phyloP scores from a whole-genome alignment of 2,888 invertebrate species.

The Acanthacorydalis orientalis region DNA sequence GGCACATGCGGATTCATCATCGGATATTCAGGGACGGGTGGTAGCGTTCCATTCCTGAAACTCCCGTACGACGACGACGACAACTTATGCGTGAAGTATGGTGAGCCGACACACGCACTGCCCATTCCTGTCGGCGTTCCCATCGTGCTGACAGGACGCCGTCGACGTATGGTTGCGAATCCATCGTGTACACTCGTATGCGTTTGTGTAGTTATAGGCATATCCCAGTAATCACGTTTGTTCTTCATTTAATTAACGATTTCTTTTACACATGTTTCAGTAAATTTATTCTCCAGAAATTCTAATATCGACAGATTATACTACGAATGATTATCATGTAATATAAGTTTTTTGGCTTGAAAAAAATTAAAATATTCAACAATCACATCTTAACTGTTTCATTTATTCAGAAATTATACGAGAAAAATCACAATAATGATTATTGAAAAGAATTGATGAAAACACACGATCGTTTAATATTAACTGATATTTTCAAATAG shows the following conservation, averaged over 20 bases:
- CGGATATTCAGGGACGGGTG: slow-evolving; percentile 35
- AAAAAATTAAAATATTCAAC: no score
- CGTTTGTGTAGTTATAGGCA: slow-evolving; percentile 11
- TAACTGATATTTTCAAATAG: no score
- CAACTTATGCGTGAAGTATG: slow-evolving; percentile 15
- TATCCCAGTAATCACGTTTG: slow-evolving; percentile 8
- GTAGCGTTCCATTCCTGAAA: slow-evolving; percentile 19
- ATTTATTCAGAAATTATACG: no score
- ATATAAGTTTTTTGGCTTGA: no score
- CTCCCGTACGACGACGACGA: slow-evolving; percentile 14
- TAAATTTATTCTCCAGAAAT: neutral
- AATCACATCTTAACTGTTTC: no score
- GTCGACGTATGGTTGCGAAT: slow-evolving; percentile 69
- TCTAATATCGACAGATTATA: no score
- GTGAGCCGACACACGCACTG: slow-evolving; percentile 17
- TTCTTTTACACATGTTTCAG: no score
- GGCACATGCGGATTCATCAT: slow-evolving; percentile 59
- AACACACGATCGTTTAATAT: no score
- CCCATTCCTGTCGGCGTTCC: slow-evolving; percentile 21
- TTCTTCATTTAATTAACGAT: slow-evolving; percentile 5
- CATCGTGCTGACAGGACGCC: slow-evolving; percentile 14
- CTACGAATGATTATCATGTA: no score
- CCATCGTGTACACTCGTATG: slow-evolving; percentile 60
- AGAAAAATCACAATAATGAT: no score
- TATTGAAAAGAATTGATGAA: no score